Percentiles rank a stretch among this genome's conserved stretches.
These are phyloP conservation scores for Paratrypauchen microcephalus DNA, from an alignment of 2,797 vertebrate species.

Conservation along the genomic window DNA sequence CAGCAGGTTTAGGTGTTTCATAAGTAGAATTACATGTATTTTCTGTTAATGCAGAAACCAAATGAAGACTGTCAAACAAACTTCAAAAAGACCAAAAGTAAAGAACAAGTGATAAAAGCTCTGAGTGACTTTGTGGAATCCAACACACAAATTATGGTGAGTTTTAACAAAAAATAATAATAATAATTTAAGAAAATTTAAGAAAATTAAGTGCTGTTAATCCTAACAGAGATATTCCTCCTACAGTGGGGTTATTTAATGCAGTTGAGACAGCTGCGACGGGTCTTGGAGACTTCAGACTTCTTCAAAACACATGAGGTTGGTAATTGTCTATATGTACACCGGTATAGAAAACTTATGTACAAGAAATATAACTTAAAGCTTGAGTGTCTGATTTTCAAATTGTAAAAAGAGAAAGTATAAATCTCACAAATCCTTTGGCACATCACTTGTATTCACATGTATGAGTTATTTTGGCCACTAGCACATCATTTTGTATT, in stretches of 20 bases:
- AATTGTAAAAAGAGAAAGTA: too few species aligned
- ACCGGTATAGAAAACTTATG: too few species aligned
- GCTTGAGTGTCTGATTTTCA: too few species aligned
- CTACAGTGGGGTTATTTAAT: constrained; percentile 75
- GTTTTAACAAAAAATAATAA: constrained; percentile 7
- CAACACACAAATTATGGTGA: constrained; percentile 67
- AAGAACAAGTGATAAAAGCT: constrained; percentile 69
- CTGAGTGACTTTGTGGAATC: constrained; percentile 74
- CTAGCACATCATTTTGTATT: too few species aligned
- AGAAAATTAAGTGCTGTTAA: background rate
- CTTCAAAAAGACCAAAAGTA: constrained; percentile 80
- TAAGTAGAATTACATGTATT: background rate
- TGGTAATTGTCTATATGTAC: too few species aligned
- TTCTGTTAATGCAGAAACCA: constrained; percentile 63
- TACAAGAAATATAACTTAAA: too few species aligned
- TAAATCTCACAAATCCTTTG: too few species aligned
- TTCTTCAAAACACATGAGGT: constrained; percentile 89
- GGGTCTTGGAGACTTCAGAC: constrained; percentile 75
- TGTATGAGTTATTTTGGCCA: too few species aligned
- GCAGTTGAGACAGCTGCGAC: constrained; percentile 75
- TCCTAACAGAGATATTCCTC: constrained; percentile 13
- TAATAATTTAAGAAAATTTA: background rate
- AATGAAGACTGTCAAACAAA: constrained; percentile 76
- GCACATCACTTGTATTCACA: too few species aligned
- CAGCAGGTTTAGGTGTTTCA: background rate